These are phyloP conservation scores for Stomatorhinus ivindoensis DNA, from an alignment of 2,113 vertebrate genomes.

Conservation along the genomic window DNA sequence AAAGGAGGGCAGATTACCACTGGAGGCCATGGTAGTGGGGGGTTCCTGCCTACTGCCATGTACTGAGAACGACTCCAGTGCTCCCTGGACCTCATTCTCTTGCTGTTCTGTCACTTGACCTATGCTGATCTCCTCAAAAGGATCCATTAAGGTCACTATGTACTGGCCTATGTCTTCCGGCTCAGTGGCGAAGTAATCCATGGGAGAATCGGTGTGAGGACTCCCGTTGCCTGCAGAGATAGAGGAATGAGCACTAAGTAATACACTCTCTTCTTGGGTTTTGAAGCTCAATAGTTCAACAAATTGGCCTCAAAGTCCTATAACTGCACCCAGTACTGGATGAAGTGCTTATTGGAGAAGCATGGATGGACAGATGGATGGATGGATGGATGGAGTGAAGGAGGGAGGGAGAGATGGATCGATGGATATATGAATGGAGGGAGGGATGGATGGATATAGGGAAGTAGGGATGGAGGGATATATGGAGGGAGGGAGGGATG, in stretches of 20 bases:
- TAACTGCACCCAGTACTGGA: background rate
- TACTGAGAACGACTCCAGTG: conserved; percentile 61
- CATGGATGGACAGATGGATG: background rate
- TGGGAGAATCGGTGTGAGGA: conserved; percentile 57
- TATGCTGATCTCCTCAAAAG: conserved; percentile 61
- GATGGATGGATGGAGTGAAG: background rate
- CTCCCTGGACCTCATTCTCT: conserved; percentile 66
- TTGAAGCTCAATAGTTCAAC: background rate
- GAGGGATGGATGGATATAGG: background rate
- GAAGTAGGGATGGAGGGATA: too few species aligned
- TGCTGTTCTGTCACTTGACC: conserved; percentile 41
- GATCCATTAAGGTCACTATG: conserved; percentile 68
- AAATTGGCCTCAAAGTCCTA: background rate
- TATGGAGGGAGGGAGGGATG: too few species aligned
- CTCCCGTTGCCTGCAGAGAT: conserved; percentile 43
- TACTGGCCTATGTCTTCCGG: conserved; percentile 59
- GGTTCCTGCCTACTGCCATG: background rate
- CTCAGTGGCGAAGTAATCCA: conserved; percentile 51
- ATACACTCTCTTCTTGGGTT: background rate
- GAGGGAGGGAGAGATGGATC: background rate
- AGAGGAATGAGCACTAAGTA: background rate
- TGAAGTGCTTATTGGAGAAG: background rate
- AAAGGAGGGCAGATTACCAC: conserved; percentile 23
- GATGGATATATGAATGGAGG: background rate
- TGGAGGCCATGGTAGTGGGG: background rate